These are phyloP conservation scores for Zelleria hepariella DNA, from an alignment of 2,888 invertebrate genomes.

Conservation along the genomic window DNA sequence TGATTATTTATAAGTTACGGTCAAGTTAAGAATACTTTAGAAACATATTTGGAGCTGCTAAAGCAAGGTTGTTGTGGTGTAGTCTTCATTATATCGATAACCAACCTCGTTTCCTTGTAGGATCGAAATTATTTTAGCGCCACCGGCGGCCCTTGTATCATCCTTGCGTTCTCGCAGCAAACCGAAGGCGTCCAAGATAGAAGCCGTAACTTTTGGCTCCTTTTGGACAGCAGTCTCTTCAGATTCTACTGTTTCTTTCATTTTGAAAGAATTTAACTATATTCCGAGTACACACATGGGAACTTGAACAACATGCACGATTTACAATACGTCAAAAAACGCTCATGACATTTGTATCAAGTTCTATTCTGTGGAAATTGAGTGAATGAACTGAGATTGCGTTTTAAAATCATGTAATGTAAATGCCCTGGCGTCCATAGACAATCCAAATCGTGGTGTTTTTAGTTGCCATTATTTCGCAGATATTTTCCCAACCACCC, in stretches of 20 bases:
- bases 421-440: neutral
- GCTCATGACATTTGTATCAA: neutral
- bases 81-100: conserved; percentile 6
- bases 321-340: neutral
- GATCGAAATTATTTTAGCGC: conserved; percentile 52
- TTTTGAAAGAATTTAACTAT: conserved; percentile 21
- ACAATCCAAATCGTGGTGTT: neutral
- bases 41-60: neutral
- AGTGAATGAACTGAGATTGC: too few species aligned
- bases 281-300: conserved; percentile 1
- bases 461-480: neutral
- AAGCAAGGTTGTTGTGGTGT: neutral
- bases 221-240: conserved; percentile 20
- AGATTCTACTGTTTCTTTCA: conserved; percentile 38
- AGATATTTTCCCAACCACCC: neutral
- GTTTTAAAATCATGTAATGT: neutral
- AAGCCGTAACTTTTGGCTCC: conserved; percentile 36
- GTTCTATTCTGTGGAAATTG: neutral
- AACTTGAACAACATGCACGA: neutral
- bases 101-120: conserved; percentile 54
- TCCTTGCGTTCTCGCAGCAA: conserved; percentile 47
- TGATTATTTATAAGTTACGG: neutral
- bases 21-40: neutral
- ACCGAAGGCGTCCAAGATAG: conserved; percentile 58
- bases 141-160: conserved; percentile 49